A percentile compares a stretch with the other conserved stretches of the same genome.
Evolutionary conservation across 1,140 invertebrate genomes (phyloP).

Genomic region (Cotesia typhae): DNA sequence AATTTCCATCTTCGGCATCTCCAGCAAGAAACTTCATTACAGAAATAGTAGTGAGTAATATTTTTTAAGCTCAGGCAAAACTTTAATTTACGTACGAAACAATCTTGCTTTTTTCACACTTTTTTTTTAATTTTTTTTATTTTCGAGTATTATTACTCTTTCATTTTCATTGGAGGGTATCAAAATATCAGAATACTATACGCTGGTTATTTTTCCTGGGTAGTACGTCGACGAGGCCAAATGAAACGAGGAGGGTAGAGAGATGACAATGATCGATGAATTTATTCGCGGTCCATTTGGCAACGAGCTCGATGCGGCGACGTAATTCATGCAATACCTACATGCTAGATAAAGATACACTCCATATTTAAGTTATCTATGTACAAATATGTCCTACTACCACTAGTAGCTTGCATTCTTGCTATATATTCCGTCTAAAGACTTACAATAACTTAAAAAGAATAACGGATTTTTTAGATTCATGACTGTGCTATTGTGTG

Average conservation of each 20-base stretch:
- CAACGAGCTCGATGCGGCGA: slow-evolving; percentile 30
- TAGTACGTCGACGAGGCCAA: not conserved
- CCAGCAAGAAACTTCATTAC: slow-evolving; percentile 13
- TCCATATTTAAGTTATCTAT: not conserved
- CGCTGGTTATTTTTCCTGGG: not conserved
- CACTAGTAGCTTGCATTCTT: too few relatives aligned
- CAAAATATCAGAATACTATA: not conserved
- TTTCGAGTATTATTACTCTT: slow-evolving; percentile 2
- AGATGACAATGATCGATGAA: slow-evolving; percentile 31
- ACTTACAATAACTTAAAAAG: too few relatives aligned
- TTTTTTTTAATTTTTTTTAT: not conserved
- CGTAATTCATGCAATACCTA: slow-evolving; percentile 36
- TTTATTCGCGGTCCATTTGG: slow-evolving; percentile 39
- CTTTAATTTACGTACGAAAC: slow-evolving; percentile 31
- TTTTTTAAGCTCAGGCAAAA: slow-evolving; percentile 23
- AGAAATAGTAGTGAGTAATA: slow-evolving; percentile 30
- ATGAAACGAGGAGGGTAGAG: slow-evolving; percentile 21
- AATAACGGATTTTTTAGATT: too few relatives aligned
- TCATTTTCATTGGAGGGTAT: not conserved
- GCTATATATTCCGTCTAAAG: too few relatives aligned
- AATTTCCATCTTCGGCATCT: slow-evolving; percentile 32
- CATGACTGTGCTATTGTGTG: too few relatives aligned
- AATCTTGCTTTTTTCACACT: slow-evolving; percentile 19
- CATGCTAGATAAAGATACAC: slow-evolving; percentile 21
- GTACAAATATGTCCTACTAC: not conserved